Evolutionary conservation across 2,888 invertebrate genomes (phyloP).

Genomic region (Troides helena): DNA sequence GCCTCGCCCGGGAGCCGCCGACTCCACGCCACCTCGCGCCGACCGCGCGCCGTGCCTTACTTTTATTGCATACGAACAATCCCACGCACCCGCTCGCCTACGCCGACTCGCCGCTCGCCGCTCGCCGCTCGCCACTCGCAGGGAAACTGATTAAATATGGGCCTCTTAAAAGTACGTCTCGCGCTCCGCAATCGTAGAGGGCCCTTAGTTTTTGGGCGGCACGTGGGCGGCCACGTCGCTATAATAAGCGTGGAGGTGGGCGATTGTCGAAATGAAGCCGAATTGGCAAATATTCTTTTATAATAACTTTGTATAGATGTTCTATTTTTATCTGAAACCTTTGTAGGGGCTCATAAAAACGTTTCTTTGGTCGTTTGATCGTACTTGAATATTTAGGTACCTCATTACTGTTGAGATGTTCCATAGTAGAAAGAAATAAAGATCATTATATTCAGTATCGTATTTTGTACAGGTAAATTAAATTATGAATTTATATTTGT

Average conservation of each 20-base stretch:
- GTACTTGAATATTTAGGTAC: too few relatives aligned
- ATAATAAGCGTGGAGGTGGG: slow-evolving; percentile 24
- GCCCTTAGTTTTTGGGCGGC: slow-evolving; percentile 15
- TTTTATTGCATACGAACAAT: slow-evolving; percentile 25
- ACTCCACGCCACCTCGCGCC: slow-evolving; percentile 33
- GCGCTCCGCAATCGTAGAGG: slow-evolving; percentile 9
- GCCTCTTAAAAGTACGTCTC: slow-evolving; percentile 13
- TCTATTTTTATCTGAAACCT: slow-evolving; percentile 24
- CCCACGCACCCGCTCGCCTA: slow-evolving; percentile 21
- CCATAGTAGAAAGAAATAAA: too few relatives aligned
- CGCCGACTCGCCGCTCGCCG: slow-evolving; percentile 26
- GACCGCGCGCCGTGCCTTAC: slow-evolving; percentile 26
- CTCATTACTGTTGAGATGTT: too few relatives aligned
- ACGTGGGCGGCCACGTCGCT: slow-evolving; percentile 25
- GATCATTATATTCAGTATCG: too few relatives aligned
- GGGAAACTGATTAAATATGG: slow-evolving; percentile 20
- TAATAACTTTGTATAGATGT: slow-evolving; percentile 20
- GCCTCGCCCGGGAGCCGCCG: slow-evolving; percentile 42
- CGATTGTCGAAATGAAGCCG: slow-evolving; percentile 19
- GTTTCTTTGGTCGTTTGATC: too few relatives aligned
- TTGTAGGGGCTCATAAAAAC: not conserved
- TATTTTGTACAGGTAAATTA: too few relatives aligned
- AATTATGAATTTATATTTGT: too few relatives aligned
- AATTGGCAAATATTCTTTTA: slow-evolving; percentile 26
- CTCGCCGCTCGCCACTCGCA: slow-evolving; percentile 10